Conservation (phyloP, 2,113 vertebrate species). For the Tricholaema leucomelas region DNA sequence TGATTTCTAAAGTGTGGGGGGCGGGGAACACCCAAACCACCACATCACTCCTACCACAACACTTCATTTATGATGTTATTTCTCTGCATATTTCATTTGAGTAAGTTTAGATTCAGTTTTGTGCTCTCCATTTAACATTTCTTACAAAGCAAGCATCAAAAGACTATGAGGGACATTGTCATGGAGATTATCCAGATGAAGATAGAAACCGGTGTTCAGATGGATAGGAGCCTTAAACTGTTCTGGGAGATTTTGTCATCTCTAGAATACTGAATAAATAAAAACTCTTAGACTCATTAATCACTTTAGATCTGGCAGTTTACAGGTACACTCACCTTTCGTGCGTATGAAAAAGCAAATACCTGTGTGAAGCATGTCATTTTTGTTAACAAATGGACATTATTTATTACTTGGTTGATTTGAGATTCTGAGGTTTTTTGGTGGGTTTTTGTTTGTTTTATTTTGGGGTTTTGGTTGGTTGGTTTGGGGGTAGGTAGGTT, state of each 20-base stretch:
- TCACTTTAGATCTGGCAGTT: neutral
- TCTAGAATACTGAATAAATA: neutral
- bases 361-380: neutral
- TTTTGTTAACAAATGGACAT: neutral
- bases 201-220: constrained; percentile 18
- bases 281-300: neutral
- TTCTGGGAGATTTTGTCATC: neutral
- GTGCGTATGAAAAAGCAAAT: neutral
- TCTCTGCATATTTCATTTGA: neutral
- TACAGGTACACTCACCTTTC: neutral
- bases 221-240: neutral
- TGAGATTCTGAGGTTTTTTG: no score
- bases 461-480: neutral
- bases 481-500: neutral
- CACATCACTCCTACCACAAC: neutral
- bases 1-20: no score
- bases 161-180: constrained; percentile 8
- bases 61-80: neutral
- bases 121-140: neutral
- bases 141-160: constrained; percentile 2
- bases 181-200: constrained; percentile 41
- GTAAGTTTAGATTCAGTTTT: neutral
- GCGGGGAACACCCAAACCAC: no score
- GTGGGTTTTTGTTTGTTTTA: neutral
- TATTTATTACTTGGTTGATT: neutral